Percentiles rank a stretch among this genome's conserved stretches.
Evolutionary conservation across 2,797 vertebrate genomes (phyloP).

Genomic region (Pristis pectinata): DNA sequence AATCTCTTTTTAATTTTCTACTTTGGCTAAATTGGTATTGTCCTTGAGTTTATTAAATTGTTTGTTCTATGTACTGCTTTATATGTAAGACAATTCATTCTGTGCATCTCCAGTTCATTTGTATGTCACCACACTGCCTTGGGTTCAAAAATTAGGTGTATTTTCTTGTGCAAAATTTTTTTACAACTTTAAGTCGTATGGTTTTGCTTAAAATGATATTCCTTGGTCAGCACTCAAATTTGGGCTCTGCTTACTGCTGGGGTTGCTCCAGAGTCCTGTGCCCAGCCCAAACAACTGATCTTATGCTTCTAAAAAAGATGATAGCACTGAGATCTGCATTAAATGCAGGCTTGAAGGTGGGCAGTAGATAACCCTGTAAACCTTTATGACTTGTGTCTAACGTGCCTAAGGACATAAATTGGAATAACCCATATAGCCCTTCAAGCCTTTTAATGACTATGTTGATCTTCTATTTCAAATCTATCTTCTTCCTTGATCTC

Average conservation of each 20-base stretch:
- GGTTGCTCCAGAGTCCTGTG: neutral
- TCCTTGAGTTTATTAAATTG: neutral
- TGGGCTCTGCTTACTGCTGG: neutral
- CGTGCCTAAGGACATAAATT: too few species aligned
- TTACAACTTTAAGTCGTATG: neutral
- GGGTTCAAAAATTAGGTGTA: neutral
- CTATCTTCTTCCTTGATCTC: too few species aligned
- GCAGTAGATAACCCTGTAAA: neutral
- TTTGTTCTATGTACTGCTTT: neutral
- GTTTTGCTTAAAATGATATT: neutral
- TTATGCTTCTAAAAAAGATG: neutral
- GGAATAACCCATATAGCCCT: too few species aligned
- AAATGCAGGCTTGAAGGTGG: neutral
- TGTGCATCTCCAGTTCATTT: neutral
- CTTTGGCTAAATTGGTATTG: neutral
- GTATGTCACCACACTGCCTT: neutral
- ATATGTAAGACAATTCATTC: neutral
- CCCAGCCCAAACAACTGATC: too few species aligned
- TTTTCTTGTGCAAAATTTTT: neutral
- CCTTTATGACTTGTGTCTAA: too few species aligned
- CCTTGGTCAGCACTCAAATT: neutral
- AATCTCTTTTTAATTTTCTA: neutral
- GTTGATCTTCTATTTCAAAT: too few species aligned
- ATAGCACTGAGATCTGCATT: neutral
- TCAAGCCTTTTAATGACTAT: too few species aligned